Evolutionary conservation across 2,888 invertebrate species (phyloP), one percentile per base, ranked within the genome.

Genomic region (Chymomyza amoena): DNA sequence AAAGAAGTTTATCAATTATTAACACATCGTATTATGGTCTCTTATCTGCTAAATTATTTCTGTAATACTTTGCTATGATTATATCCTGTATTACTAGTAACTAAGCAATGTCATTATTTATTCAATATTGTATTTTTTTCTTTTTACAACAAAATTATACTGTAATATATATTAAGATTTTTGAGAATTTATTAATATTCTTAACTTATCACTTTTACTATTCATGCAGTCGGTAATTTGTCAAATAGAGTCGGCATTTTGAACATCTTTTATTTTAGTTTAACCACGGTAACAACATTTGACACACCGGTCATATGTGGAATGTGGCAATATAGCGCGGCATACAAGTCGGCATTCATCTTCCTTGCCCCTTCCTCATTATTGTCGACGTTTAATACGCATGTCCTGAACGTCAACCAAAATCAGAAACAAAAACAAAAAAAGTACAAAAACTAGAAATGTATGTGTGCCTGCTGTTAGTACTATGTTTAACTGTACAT

Each of bases 311-410:
- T 54, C 20, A 10, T 54, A 54, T 54, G 54, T 54, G 54, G 18
- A 54, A 54, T 54, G 54, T 54, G 54, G 54, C 54, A 54, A 54
- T 54, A 54, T 20, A 4, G 16, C 54, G 16, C 54, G 16, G 54
- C 20, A 16, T 32, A 16, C 51, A 16, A 20, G 36, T 32, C 32
- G 36, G 25, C 59, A 13, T 28, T 59, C 10, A 20, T 59, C 15
- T 18, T 25, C 32, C 32, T 15, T 18, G 18, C 60, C 25, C 28
- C 60, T 32, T 39, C 36, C 39, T 50, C 13, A 18, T 51, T 15
- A 13, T 25, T 51, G 50, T 28, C 25, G 52, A 54, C 28, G 63
- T 63, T 63, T 28, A 72, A 63, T 72, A 72, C 72, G 72, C 72
- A 72, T 69, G 72, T 64, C 72, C 67, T 62, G 32, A 32, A n/a